phyloP scores from a whole-genome alignment of 2,113 vertebrate species.

The Ciconia stormi region DNA sequence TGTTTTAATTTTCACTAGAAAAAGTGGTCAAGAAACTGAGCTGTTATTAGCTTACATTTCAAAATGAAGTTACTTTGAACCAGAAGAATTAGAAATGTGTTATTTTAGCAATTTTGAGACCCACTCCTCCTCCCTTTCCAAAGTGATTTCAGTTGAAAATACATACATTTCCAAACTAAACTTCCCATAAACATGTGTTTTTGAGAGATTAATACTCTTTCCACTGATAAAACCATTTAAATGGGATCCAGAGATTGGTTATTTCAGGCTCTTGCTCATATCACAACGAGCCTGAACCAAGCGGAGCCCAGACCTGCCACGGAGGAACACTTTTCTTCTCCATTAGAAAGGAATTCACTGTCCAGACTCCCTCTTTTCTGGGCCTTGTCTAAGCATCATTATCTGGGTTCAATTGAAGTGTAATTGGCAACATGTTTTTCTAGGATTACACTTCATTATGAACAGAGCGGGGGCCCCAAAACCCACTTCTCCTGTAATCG shows the following conservation, averaged over 20 bases:
- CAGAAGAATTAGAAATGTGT: neutral
- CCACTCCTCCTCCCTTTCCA: neutral
- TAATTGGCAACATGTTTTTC: slow-evolving; percentile 67
- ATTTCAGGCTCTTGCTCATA: slow-evolving; percentile 9
- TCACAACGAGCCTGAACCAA: neutral
- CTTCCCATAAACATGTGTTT: slow-evolving; percentile 44
- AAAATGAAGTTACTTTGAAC: neutral
- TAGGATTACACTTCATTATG: slow-evolving; percentile 64
- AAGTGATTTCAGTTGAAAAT: slow-evolving; percentile 31
- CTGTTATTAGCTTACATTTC: neutral
- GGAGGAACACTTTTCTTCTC: slow-evolving; percentile 15
- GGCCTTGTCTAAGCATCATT: slow-evolving; percentile 52
- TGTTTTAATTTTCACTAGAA: neutral
- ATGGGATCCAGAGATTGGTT: slow-evolving; percentile 20
- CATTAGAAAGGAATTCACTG: slow-evolving; percentile 48
- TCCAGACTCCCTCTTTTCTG: slow-evolving; percentile 43
- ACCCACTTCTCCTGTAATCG: slow-evolving; percentile 50
- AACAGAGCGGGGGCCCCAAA: neutral
- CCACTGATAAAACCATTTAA: slow-evolving; percentile 44
- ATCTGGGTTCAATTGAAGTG: slow-evolving; percentile 67
- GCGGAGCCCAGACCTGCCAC: neutral
- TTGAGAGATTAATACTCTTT: slow-evolving; percentile 53
- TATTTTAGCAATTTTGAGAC: slow-evolving; percentile 2
- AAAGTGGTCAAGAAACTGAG: neutral
- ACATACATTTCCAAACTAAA: slow-evolving; percentile 17